phyloP scores from a whole-genome alignment of 2,113 vertebrate species.

The Proteles cristata region DNA sequence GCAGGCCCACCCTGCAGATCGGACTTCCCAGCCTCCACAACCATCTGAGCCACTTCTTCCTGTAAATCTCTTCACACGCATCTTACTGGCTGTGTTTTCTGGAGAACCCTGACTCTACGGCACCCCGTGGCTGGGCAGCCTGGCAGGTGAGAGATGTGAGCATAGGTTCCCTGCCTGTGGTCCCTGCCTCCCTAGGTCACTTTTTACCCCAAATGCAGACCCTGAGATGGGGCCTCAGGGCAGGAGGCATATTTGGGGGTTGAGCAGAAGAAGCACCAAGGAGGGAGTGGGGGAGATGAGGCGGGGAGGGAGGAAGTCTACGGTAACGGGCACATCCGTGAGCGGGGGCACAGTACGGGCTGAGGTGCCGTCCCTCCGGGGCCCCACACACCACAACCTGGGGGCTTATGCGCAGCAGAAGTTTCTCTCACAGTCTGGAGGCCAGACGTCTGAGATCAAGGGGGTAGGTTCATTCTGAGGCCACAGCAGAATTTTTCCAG shows the following conservation, averaged over 20 bases:
- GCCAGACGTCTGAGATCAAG: background rate
- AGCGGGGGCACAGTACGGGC: background rate
- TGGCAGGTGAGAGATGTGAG: background rate
- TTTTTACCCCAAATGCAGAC: too few relatives aligned
- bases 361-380: accelerated
- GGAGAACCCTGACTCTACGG: background rate
- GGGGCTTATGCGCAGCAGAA: background rate
- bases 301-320: background rate
- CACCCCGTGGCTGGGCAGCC: accelerated
- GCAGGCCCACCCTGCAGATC: background rate
- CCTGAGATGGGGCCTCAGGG: background rate
- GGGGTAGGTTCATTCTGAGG: background rate
- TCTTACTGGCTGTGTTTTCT: background rate
- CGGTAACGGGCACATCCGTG: too few relatives aligned
- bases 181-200: background rate
- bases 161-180: background rate
- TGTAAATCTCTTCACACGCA: background rate
- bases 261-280: too few relatives aligned
- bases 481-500: background rate
- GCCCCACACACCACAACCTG: background rate
- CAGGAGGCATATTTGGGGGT: background rate
- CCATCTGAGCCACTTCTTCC: background rate
- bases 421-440: background rate
- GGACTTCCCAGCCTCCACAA: background rate
- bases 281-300: background rate